Evolutionary conservation across 2,113 vertebrate species (phyloP).

Genomic region (Peromyscus polionotus): DNA sequence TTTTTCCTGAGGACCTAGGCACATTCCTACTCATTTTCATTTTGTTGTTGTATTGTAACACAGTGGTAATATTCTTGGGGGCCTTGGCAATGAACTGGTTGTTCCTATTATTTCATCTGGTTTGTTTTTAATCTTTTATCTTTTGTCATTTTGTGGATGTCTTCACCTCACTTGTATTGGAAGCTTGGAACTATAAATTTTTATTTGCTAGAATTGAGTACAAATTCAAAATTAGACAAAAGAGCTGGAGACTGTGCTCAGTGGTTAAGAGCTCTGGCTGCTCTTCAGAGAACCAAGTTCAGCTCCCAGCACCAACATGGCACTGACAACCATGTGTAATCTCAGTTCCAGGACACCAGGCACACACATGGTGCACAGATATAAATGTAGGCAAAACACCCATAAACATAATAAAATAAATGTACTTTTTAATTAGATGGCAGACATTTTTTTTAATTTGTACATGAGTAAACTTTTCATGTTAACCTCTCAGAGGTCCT

Average conservation of each 20-base stretch:
- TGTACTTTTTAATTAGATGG: not conserved
- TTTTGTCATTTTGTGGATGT: constrained; percentile 26
- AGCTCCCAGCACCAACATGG: not conserved
- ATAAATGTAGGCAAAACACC: not conserved
- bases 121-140: constrained; percentile 17
- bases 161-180: constrained; percentile 18
- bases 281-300: not conserved
- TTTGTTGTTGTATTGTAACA: not conserved
- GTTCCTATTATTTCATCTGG: not conserved
- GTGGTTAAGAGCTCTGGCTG: not conserved
- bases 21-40: not conserved
- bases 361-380: not conserved
- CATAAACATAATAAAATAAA: not conserved
- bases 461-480: constrained; percentile 25
- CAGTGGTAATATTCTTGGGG: not conserved
- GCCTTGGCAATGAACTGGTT: not conserved
- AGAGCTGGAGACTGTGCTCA: not conserved
- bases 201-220: constrained; percentile 13
- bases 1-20: not conserved
- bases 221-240: constrained; percentile 31
- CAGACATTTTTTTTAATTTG: not conserved
- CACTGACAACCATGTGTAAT: not conserved
- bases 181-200: constrained; percentile 35
- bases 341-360: not conserved
- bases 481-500: not conserved